These are phyloP conservation scores for Chromobotia macracanthus DNA, from an alignment of 2,797 vertebrate species.

Conservation along the genomic window DNA sequence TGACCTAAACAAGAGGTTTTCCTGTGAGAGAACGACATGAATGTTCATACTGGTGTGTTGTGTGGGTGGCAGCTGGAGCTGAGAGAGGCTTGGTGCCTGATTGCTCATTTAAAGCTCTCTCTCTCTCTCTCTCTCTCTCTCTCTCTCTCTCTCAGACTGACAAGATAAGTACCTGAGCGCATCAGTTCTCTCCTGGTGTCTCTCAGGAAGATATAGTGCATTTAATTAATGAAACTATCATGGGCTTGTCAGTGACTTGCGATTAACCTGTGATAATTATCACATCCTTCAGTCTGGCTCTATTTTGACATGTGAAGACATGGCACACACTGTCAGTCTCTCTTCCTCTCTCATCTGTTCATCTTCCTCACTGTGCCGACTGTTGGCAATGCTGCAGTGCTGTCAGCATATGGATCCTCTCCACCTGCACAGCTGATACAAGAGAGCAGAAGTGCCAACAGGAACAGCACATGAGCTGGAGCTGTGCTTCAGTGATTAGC, in stretches of 20 bases:
- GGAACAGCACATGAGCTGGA: slow-evolving; percentile 22
- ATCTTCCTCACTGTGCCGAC: slow-evolving; percentile 15
- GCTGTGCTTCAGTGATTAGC: slow-evolving; percentile 35
- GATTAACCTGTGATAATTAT: slow-evolving; percentile 49
- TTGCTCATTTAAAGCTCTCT: slow-evolving; percentile 57
- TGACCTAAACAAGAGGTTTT: slow-evolving; percentile 31
- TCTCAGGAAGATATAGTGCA: slow-evolving; percentile 27
- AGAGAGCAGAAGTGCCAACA: slow-evolving; percentile 4
- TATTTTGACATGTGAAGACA: slow-evolving; percentile 19
- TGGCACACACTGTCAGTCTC: slow-evolving; percentile 19
- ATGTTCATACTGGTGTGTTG: slow-evolving; percentile 32
- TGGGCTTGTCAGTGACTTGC: slow-evolving; percentile 34
- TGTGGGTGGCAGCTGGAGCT: slow-evolving; percentile 59
- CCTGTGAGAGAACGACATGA: slow-evolving; percentile 25
- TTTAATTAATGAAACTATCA: slow-evolving; percentile 47
- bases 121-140: slow-evolving; percentile 22
- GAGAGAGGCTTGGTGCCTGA: slow-evolving; percentile 52
- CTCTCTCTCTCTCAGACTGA: slow-evolving; percentile 2
- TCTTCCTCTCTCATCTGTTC: neutral
- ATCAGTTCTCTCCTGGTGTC: slow-evolving; percentile 30
- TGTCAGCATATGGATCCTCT: neutral
- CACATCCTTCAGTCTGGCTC: slow-evolving; percentile 25
- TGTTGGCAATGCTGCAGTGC: slow-evolving; percentile 19
- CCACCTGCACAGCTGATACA: slow-evolving; percentile 17
- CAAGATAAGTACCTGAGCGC: slow-evolving; percentile 43